These are phyloP conservation scores for Anoplopoma fimbria DNA, from an alignment of 2,113 vertebrate genomes.

Conservation along the genomic window DNA sequence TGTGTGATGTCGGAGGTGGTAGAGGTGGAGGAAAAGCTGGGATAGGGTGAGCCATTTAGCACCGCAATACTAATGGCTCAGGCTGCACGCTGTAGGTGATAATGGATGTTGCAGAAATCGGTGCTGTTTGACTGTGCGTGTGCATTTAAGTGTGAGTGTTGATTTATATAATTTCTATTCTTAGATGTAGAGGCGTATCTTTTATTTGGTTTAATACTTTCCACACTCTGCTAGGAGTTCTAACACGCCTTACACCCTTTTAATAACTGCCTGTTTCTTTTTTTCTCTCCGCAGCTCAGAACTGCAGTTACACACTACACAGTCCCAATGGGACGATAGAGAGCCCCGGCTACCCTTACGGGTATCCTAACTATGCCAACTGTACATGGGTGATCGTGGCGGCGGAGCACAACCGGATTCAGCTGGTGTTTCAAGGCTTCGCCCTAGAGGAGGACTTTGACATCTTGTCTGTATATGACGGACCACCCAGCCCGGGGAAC, in stretches of 20 bases:
- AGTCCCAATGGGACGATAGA: slow-evolving; percentile 97
- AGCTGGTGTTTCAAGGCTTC: slow-evolving; percentile 98
- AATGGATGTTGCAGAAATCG: slow-evolving; percentile 58
- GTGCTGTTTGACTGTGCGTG: slow-evolving; percentile 45
- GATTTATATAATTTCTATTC: slow-evolving; percentile 25
- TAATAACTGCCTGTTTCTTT: slow-evolving; percentile 16
- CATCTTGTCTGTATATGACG: slow-evolving; percentile 95
- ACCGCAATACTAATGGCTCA: slow-evolving; percentile 56
- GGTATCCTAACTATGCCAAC: slow-evolving; percentile 99
- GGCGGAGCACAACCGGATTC: slow-evolving; percentile 95
- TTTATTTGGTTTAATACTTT: slow-evolving; percentile 2
- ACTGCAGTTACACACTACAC: slow-evolving; percentile 93
- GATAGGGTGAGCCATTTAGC: slow-evolving; percentile 56
- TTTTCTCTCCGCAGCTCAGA: slow-evolving; percentile 89
- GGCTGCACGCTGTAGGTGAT: slow-evolving; percentile 53
- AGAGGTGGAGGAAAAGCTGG: slow-evolving; percentile 34
- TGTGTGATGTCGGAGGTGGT: slow-evolving; percentile 56
- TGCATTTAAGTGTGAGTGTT: slow-evolving; percentile 2
- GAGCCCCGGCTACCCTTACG: slow-evolving; percentile 97
- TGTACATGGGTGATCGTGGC: slow-evolving; percentile 97
- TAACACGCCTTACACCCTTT: neutral
- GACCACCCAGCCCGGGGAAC: slow-evolving; percentile 90
- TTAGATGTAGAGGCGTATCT: slow-evolving; percentile 4
- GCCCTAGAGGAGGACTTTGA: slow-evolving; percentile 99
- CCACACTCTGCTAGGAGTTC: neutral